phyloP scores from a whole-genome alignment of 2,797 vertebrate species.

The Syncerus caffer region DNA sequence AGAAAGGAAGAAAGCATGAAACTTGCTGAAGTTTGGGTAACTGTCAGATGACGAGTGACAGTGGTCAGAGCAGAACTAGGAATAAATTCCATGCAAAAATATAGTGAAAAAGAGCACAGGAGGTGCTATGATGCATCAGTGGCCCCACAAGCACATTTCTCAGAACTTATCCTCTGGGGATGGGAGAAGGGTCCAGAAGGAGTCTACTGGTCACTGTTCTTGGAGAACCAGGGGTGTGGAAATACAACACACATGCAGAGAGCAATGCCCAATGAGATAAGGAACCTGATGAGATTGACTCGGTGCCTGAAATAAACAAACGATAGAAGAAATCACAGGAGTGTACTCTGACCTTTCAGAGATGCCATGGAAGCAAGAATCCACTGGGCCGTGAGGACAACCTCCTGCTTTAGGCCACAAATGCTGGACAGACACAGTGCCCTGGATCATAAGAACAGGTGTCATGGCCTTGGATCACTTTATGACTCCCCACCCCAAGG shows the following conservation, averaged over 20 bases:
- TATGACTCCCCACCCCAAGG: too few species aligned
- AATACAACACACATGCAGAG: too few species aligned
- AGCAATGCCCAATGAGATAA: neutral
- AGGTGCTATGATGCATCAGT: fast-evolving
- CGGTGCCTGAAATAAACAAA: neutral
- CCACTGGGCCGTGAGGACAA: fast-evolving
- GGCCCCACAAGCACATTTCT: neutral
- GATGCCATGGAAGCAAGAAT: fast-evolving
- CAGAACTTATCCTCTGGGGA: neutral
- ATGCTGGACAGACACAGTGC: neutral
- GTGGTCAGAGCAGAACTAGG: too few species aligned
- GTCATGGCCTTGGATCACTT: neutral
- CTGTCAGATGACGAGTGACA: neutral
- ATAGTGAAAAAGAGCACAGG: neutral
- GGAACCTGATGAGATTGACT: neutral
- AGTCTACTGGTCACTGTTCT: neutral
- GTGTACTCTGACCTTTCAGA: neutral
- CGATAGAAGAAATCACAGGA: neutral
- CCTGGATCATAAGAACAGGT: too few species aligned
- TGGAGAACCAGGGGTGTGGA: too few species aligned
- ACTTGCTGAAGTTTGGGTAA: fast-evolving
- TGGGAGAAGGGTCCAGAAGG: neutral
- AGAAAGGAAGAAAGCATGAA: neutral
- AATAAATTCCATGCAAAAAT: neutral
- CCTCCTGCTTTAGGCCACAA: neutral